Percentiles rank a stretch among this genome's conserved stretches.
These are phyloP conservation scores for Pogonomyrmex barbatus DNA, from an alignment of 1,140 invertebrate genomes.

Conservation along the genomic window DNA sequence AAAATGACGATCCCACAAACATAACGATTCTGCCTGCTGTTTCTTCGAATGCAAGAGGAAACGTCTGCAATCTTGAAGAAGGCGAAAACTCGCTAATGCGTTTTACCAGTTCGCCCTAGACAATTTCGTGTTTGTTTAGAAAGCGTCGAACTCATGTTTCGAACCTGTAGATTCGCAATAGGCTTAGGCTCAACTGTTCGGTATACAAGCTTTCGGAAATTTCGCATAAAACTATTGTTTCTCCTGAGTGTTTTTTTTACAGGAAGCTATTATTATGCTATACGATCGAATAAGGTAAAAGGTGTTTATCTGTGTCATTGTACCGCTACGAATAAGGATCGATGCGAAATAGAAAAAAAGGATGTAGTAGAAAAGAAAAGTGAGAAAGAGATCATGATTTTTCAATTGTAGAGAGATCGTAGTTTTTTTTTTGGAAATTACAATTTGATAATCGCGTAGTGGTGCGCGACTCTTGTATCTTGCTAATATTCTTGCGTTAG, in stretches of 20 bases:
- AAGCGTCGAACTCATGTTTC: constrained; percentile 72
- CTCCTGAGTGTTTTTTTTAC: constrained; percentile 54
- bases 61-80: constrained; percentile 40
- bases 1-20: constrained; percentile 50
- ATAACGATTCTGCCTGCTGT: constrained; percentile 40
- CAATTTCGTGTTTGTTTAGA: constrained; percentile 82
- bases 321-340: constrained; percentile 53
- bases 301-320: constrained; percentile 54
- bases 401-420: background rate
- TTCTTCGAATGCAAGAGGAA: constrained; percentile 14
- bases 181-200: constrained; percentile 73
- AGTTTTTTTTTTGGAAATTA: constrained; percentile 30
- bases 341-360: constrained; percentile 41
- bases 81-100: constrained; percentile 69
- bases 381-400: background rate
- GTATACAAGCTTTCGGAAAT: constrained; percentile 68
- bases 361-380: constrained; percentile 19
- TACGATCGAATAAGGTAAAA: constrained; percentile 53
- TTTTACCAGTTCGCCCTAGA: constrained; percentile 79
- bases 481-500: constrained; percentile 50
- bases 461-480: constrained; percentile 24
- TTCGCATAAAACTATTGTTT: constrained; percentile 53
- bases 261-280: constrained; percentile 50
- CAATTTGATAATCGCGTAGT: constrained; percentile 24
- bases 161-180: constrained; percentile 73